Evolutionary conservation across 92 coral and sea anemone genomes (phyloP), one percentile per base, ranked within the genome.

Genomic region (Actinernus sp.): DNA sequence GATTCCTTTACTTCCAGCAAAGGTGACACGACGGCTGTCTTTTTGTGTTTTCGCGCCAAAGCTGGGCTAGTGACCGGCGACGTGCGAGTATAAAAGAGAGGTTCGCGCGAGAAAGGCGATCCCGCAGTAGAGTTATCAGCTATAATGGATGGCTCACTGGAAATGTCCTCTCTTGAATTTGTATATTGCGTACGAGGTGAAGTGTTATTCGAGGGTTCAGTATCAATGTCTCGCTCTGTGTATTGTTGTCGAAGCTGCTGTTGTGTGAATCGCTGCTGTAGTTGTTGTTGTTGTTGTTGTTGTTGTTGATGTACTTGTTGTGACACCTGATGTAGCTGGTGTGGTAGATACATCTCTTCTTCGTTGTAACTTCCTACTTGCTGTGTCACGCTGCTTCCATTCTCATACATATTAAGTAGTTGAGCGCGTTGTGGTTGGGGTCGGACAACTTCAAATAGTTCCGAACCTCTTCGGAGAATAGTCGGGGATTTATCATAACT

Each of bases 1-100:
- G 85, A 18, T 10, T 52, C 72, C 25, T 76, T 39, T 56, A 82
- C 56, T 60, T 83, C 97, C 46, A 88, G 51, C 70, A 90, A 54
- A 0, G 97, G 97, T 31, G 92, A 81, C 18, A 90, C 97, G 40
- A 90, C 91, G 25, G 97, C 97, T 31, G 91, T 90, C 48, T 90
- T 90, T 73, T 90, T 90, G 28, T 49, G 60, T 63, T 56, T 80
- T 17, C 56, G 61, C 19, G 65, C 58, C 11, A 68, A 22, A 4
- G 58, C 43, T 8, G 88, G 83, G 46, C 65, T 43, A 24, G 76
- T 29, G 23, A 63, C 64, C 11, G 81, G 83, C 8, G 41, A 36
- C 14, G 41, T 36, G 8, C 52, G 52, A 23, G 52, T 45, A 14
- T 14, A 14, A 36, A 7, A 36, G 8, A 36, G 7, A 7, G 41